These are phyloP conservation scores for Tortricodes alternella DNA, from an alignment of 2,888 invertebrate species.

Conservation along the genomic window DNA sequence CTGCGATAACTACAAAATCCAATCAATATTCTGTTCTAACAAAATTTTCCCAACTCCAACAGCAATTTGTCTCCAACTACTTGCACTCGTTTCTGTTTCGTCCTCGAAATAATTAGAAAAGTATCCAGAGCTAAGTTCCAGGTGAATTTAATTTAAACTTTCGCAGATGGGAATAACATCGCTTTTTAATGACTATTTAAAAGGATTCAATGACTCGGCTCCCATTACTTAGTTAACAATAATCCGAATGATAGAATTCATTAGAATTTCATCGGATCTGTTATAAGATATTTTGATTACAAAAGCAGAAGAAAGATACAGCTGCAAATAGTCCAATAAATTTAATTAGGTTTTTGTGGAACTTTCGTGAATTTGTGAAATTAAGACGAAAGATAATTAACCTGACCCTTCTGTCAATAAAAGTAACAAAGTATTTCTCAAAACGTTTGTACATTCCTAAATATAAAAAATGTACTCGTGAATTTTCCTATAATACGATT, in stretches of 20 bases:
- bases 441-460: no score
- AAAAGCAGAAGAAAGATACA: neutral
- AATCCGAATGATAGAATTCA: constrained; percentile 1
- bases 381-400: no score
- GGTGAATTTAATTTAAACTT: constrained; percentile 67
- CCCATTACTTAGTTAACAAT: constrained; percentile 5
- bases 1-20: neutral
- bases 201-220: constrained; percentile 26
- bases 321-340: neutral
- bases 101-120: constrained; percentile 53
- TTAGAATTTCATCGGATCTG: neutral
- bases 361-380: neutral
- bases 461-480: no score
- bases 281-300: constrained; percentile 8
- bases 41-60: constrained; percentile 3
- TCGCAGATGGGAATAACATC: constrained; percentile 41
- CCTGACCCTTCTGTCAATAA: no score
- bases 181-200: constrained; percentile 36
- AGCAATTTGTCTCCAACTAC: constrained; percentile 12
- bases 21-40: neutral
- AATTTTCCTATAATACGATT: no score
- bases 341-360: constrained; percentile 1
- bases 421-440: no score
- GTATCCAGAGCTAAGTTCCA: constrained; percentile 48
- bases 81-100: constrained; percentile 36